phyloP scores from a whole-genome alignment of 2,888 invertebrate genomes.

The Oscheius sp. region DNA sequence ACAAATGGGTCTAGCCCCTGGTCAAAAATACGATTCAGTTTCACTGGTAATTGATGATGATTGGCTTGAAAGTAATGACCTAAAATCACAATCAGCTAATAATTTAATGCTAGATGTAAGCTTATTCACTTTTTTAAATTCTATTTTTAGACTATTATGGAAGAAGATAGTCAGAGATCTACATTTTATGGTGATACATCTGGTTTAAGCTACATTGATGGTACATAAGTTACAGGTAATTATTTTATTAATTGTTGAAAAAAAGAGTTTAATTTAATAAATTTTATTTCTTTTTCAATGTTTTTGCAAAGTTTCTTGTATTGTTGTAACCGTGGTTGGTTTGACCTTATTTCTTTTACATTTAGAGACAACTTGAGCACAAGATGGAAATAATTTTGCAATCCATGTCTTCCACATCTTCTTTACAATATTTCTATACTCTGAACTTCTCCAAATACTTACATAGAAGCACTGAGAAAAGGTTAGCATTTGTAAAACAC shows the following conservation, averaged over 20 bases:
- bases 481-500: conserved; percentile 25
- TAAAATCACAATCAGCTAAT: not conserved
- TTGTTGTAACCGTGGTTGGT: not conserved
- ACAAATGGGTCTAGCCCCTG: conserved; percentile 39
- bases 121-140: not conserved
- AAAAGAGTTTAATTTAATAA: not conserved
- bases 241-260: no score
- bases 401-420: conserved; percentile 25
- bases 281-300: not conserved
- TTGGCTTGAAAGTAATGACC: not conserved
- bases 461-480: conserved; percentile 31
- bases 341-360: conserved; percentile 12
- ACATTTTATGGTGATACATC: not conserved
- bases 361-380: not conserved
- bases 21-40: conserved; percentile 39
- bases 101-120: not conserved
- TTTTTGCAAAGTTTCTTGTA: not conserved
- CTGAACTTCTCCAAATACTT: conserved; percentile 24
- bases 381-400: not conserved
- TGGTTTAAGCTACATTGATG: not conserved
- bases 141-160: not conserved
- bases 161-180: not conserved
- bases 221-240: no score
- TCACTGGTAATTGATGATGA: conserved; percentile 35
- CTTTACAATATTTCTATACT: conserved; percentile 28